These are phyloP conservation scores for Margarornis squamiger DNA, from an alignment of 2,797 vertebrate genomes.

Conservation along the genomic window DNA sequence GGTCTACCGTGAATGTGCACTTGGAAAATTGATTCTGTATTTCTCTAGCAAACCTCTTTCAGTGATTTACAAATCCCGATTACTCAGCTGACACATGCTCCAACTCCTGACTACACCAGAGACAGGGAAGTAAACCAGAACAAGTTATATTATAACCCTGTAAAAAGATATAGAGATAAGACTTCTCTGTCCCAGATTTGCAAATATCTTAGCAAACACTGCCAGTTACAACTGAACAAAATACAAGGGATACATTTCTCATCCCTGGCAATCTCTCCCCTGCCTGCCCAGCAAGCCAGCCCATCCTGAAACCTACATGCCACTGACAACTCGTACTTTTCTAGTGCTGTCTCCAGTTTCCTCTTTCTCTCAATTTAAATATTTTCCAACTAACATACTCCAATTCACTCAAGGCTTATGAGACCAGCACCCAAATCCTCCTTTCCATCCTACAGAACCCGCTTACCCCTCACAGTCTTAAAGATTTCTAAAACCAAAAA, in stretches of 20 bases:
- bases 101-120: not conserved
- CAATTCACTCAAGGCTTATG: not conserved
- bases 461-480: not conserved
- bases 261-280: not conserved
- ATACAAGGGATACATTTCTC: not conserved
- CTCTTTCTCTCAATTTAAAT: not conserved
- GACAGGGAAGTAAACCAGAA: not conserved
- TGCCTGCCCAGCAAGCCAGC: not conserved
- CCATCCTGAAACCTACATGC: not conserved
- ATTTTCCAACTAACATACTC: not conserved
- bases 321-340: not conserved
- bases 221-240: not conserved
- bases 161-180: not conserved
- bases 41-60: not conserved
- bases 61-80: slow-evolving; percentile 4
- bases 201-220: not conserved
- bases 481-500: not conserved
- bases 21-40: not conserved
- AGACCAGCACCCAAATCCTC: not conserved
- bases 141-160: not conserved
- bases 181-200: not conserved
- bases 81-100: not conserved
- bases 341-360: not conserved
- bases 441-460: not conserved
- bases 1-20: not conserved